phyloP scores from a whole-genome alignment of 2,113 vertebrate species.

The Triplophysa siluroides region DNA sequence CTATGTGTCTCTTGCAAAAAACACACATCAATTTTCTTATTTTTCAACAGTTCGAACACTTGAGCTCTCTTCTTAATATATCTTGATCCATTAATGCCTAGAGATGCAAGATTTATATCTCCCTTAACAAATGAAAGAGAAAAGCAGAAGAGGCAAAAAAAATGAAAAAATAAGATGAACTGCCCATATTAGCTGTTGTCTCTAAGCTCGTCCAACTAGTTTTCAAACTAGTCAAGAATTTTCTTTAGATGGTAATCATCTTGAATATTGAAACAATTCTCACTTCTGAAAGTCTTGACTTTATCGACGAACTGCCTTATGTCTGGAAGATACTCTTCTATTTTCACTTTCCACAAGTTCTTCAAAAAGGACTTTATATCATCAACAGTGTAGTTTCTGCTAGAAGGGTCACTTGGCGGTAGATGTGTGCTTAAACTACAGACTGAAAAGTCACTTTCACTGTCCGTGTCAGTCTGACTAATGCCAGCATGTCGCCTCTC shows the following conservation, averaged over 20 bases:
- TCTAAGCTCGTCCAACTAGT: not conserved
- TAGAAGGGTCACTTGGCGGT: too few species aligned
- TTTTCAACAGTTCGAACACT: not conserved
- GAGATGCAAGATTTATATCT: not conserved
- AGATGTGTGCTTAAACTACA: not conserved
- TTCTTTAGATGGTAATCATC: too few species aligned
- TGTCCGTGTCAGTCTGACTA: not conserved
- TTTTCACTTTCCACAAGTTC: not conserved
- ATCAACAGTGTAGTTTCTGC: not conserved
- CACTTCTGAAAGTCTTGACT: not conserved
- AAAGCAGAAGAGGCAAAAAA: not conserved
- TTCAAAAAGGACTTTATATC: not conserved
- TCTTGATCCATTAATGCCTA: not conserved
- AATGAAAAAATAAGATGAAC: not conserved
- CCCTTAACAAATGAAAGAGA: not conserved
- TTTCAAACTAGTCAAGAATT: not conserved
- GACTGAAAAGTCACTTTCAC: not conserved
- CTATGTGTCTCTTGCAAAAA: not conserved
- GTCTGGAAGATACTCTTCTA: not conserved
- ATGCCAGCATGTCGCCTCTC: too few species aligned
- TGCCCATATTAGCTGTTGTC: not conserved
- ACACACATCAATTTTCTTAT: not conserved
- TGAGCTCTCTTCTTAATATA: not conserved
- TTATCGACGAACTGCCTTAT: not conserved
- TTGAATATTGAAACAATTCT: not conserved